Conservation (phyloP, 2,888 invertebrate species). For the Parnassius smintheus region DNA sequence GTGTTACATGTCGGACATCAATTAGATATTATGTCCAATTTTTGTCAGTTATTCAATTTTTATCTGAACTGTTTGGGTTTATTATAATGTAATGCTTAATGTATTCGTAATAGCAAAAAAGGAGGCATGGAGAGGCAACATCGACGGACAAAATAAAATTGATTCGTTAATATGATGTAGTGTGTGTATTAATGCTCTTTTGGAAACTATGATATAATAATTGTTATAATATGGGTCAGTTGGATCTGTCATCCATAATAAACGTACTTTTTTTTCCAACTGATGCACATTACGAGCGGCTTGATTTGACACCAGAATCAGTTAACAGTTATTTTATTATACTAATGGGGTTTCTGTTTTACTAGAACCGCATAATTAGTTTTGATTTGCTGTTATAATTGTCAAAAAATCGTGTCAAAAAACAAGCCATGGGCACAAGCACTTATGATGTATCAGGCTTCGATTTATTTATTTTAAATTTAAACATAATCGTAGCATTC, state of each 20-base stretch:
- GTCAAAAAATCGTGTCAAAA: too few species aligned
- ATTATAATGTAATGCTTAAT: conserved; percentile 16
- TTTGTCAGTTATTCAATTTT: conserved; percentile 29
- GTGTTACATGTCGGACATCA: conserved; percentile 4
- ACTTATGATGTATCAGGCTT: too few species aligned
- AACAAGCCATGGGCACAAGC: too few species aligned
- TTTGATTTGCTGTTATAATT: too few species aligned
- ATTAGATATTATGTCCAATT: conserved; percentile 24
- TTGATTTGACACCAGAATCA: neutral
- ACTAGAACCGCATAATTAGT: too few species aligned
- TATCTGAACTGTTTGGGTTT: conserved; percentile 18
- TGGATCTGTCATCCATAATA: neutral
- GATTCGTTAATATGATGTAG: neutral
- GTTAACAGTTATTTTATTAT: neutral
- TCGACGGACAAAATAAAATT: conserved; percentile 13
- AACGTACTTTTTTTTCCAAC: conserved; percentile 1
- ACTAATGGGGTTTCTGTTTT: neutral
- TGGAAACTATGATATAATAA: conserved; percentile 8
- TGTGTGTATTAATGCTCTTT: neutral
- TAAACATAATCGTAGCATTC: neutral
- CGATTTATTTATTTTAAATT: too few species aligned
- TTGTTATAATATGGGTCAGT: neutral
- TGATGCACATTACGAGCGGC: neutral
- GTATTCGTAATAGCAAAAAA: conserved; percentile 12
- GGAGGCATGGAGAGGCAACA: neutral